Base-by-base conservation (phyloP, 2,888 invertebrate genomes). In the Hydriomena furcata region DNA sequence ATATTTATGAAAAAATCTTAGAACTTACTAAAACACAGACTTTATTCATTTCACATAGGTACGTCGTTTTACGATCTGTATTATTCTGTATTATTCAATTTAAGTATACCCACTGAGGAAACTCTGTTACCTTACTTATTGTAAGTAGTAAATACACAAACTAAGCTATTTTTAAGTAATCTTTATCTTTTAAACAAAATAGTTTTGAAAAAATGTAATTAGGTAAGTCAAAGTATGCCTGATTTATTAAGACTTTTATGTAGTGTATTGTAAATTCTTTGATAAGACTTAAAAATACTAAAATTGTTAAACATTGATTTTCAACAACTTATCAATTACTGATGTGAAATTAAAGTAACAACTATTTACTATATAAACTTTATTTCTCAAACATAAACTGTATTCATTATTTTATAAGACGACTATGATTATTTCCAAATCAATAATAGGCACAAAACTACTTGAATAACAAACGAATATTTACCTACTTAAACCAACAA, bases 91-190 rank as follows among this genome's bases (percentile, higher is more conserved):
- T n/a, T 34, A 36, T 49, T 25, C 24, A 27, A 7, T 10, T n/a
- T 20, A 35, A 36, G 27, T 44, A 28, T 28, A 28, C 32, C 8
- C n/a, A 17, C 17, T 25, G 42, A 38, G 31, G 42, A 27, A 46
- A 34, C 42, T 32, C 24, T 43, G 52, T 52, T 43, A 47, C 47
- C 47, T 43, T 8, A 52, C 43, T 52, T 48, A 40, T 44, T 46
- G 10, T 43, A 46, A 43, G 42, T 47, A 43, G 17, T 17, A 25
- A 45, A 24, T 38, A n/a, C 25, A 38, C 25, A 38, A 46, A 31
- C 23, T 21, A 23, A 11, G n/a, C 7, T 41, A 23, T 31, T 31
- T 5, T 6, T 10, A 12, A 12, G 28, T 30, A 11, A 11, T 30
- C n/a, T n/a, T n/a, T n/a, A 17, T 3, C 17, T 17, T 17, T n/a